A percentile compares a stretch with the other conserved stretches of the same genome.
These are phyloP conservation scores for Allophyes oxyacanthae DNA, from an alignment of 2,888 invertebrate genomes.

Conservation along the genomic window DNA sequence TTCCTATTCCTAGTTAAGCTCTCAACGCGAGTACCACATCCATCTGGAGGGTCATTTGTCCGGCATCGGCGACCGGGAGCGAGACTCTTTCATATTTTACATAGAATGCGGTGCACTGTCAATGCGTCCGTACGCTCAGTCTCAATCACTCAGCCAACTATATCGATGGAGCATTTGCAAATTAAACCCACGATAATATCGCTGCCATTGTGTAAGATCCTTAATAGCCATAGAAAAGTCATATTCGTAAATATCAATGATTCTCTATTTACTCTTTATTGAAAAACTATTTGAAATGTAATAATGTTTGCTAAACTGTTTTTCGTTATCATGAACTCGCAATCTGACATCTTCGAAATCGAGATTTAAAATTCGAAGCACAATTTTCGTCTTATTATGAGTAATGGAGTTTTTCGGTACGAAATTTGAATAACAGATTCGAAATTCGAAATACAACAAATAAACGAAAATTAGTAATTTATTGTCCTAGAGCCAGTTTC, in stretches of 20 bases:
- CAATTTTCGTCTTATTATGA: constrained; percentile 43
- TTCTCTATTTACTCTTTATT: constrained; percentile 51
- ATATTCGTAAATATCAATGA: constrained; percentile 53
- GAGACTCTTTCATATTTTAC: constrained; percentile 86
- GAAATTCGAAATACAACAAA: constrained; percentile 56
- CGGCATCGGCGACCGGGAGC: constrained; percentile 63
- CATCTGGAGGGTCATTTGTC: constrained; percentile 64
- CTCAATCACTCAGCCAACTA: constrained; percentile 83
- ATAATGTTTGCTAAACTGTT: constrained; percentile 28
- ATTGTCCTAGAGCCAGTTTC: constrained; percentile 72
- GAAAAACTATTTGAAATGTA: constrained; percentile 36
- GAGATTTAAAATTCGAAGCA: constrained; percentile 29
- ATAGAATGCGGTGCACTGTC: constrained; percentile 85
- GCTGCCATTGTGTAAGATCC: constrained; percentile 57
- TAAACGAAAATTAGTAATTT: constrained; percentile 79
- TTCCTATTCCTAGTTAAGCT: constrained; percentile 54
- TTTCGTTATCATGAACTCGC: constrained; percentile 40
- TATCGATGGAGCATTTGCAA: constrained; percentile 81
- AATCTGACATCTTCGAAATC: constrained; percentile 28
- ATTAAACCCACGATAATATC: constrained; percentile 79
- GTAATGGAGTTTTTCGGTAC: constrained; percentile 35
- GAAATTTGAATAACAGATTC: constrained; percentile 57
- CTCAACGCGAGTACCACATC: constrained; percentile 71
- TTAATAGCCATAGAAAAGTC: constrained; percentile 59
- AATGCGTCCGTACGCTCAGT: constrained; percentile 75